Evolutionary conservation across 37 sponge, comb jelly and placozoan species (phyloP).

Genomic region (Dysidea cf. avara): DNA sequence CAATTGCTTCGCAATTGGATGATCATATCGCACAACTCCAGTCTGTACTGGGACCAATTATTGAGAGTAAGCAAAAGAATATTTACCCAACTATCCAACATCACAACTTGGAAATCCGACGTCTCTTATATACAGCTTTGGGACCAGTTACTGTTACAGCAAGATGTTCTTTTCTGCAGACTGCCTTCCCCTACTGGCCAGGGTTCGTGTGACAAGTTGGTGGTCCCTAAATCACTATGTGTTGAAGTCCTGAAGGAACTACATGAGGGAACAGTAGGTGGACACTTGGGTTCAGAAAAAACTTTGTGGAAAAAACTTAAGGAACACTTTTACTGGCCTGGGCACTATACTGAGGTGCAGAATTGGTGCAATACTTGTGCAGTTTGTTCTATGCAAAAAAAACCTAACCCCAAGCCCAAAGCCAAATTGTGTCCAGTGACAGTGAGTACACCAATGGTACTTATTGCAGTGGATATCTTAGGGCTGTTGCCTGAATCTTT

Average conservation of each 20-base stretch:
- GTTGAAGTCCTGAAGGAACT: not conserved
- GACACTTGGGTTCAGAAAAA: slow-evolving; percentile 10
- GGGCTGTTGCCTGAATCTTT: slow-evolving; percentile 1
- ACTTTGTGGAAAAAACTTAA: too few relatives aligned
- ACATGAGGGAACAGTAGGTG: not conserved
- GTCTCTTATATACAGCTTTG: too few relatives aligned
- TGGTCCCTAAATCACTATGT: too few relatives aligned
- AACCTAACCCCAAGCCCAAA: too few relatives aligned
- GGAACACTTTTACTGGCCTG: slow-evolving; percentile 15
- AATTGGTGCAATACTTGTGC: not conserved
- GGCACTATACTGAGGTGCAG: slow-evolving; percentile 1
- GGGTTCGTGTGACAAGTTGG: too few relatives aligned
- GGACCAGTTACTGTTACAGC: too few relatives aligned
- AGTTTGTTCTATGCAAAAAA: slow-evolving; percentile 1
- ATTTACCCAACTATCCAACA: not conserved
- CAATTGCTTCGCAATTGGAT: not conserved
- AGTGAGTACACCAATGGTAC: too few relatives aligned
- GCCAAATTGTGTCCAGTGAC: not conserved
- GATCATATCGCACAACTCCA: not conserved
- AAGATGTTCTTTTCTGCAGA: too few relatives aligned
- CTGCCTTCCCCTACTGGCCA: too few relatives aligned
- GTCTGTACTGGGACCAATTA: not conserved
- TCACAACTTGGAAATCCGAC: too few relatives aligned
- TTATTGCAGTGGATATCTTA: slow-evolving; percentile 6
- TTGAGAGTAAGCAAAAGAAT: not conserved